Conservation (phyloP, 1,140 invertebrate genomes). For the Papilio xuthus region DNA sequence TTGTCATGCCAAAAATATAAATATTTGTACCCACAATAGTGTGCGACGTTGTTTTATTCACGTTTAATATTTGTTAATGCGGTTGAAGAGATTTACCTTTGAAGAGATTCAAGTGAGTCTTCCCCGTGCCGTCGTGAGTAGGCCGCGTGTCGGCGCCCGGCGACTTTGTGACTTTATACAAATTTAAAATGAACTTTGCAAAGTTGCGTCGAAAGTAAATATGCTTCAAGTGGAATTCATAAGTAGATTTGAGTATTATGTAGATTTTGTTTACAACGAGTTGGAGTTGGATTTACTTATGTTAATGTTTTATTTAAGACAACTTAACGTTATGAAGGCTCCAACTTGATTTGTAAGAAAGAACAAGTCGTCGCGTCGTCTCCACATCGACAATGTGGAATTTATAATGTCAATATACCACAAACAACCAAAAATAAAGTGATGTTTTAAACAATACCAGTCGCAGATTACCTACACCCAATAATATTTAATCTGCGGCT, state of each 20-base stretch:
- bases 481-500: too few species aligned
- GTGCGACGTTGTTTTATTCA: too few species aligned
- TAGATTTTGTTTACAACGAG: constrained; percentile 17
- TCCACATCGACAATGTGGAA: not conserved
- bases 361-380: not conserved
- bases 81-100: too few species aligned
- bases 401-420: not conserved
- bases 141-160: too few species aligned
- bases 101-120: not conserved
- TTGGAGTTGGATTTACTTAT: constrained; percentile 12
- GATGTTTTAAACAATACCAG: too few species aligned
- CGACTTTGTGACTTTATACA: constrained; percentile 6
- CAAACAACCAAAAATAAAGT: too few species aligned
- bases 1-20: too few species aligned
- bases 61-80: too few species aligned
- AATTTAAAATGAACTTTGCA: constrained; percentile 11
- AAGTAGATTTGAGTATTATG: constrained; percentile 20
- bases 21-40: too few species aligned
- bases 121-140: too few species aligned
- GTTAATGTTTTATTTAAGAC: constrained; percentile 13
- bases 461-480: too few species aligned
- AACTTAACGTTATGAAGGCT: not conserved
- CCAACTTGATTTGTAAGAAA: not conserved
- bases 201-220: constrained; percentile 16
- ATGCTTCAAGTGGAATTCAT: constrained; percentile 8